phyloP scores from a whole-genome alignment of 2,888 invertebrate genomes.

The Volucella inflata region DNA sequence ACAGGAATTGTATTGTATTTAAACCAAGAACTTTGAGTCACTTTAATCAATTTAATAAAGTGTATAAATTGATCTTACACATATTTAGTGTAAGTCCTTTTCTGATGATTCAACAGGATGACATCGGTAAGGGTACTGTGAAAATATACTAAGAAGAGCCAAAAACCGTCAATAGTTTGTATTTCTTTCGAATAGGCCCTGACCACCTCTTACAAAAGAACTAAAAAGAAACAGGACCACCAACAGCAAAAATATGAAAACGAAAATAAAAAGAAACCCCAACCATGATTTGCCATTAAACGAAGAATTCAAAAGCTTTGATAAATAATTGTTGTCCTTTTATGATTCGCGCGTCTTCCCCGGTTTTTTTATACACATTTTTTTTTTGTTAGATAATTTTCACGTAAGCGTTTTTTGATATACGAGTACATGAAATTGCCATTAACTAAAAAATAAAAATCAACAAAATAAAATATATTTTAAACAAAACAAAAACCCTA shows the following conservation, averaged over 20 bases:
- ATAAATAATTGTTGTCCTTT: constrained; percentile 29
- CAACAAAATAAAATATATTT: constrained; percentile 24
- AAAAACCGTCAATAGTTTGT: too few relatives aligned
- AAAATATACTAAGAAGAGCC: too few relatives aligned
- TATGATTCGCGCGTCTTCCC: constrained; percentile 61
- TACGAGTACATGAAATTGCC: constrained; percentile 52
- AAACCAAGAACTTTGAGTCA: too few relatives aligned
- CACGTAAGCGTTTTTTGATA: constrained; percentile 31
- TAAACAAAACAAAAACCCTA: constrained; percentile 37
- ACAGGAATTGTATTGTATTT: too few relatives aligned
- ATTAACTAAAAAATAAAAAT: constrained; percentile 65
- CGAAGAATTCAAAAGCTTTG: constrained; percentile 36
- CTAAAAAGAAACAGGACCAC: constrained; percentile 10
- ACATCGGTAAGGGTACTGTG: too few relatives aligned
- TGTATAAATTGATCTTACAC: too few relatives aligned
- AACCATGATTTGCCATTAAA: constrained; percentile 46
- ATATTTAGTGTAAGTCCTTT: too few relatives aligned
- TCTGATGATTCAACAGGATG: too few relatives aligned
- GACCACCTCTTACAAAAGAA: background rate
- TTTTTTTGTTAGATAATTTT: constrained; percentile 33
- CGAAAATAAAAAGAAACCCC: constrained; percentile 36
- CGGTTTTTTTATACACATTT: constrained; percentile 22
- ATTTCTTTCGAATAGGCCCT: background rate
- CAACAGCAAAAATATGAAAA: constrained; percentile 37
- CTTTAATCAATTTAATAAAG: too few relatives aligned